Base-by-base conservation (phyloP, 2,113 vertebrate species). In the Callopanchax toddi region DNA sequence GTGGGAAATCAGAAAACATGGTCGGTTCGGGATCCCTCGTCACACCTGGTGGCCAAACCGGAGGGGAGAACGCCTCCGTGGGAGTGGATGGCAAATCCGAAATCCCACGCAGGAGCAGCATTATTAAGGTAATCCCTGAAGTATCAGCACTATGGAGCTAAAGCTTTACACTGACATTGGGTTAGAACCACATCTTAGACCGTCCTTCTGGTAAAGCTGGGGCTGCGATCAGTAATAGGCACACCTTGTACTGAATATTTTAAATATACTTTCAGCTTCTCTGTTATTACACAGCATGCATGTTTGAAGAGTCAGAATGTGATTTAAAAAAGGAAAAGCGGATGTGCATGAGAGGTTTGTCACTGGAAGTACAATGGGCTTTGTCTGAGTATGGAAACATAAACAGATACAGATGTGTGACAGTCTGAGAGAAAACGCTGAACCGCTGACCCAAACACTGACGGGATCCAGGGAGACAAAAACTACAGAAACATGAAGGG, bases 41-140 rank as follows among this genome's bases (percentile, higher is more conserved):
- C 45, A 79, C 74, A 76, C 88, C 92, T 39, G 91, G 91, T 11
- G 91, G 92, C 84, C 93, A 93, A 32, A 40, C 49, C 65, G 78
- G 86, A 70, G 78, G 70, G 18, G 93, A 94, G 23, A 84, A 79
- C 76, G 91, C 76, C 59, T 74, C 86, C 45, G 74, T 62, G 21
- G 87, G 73, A 26, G 60, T 81, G 68, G 95, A 96, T 12, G 84
- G 76, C 89, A 97, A 94, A 64, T 51, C 90, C 13, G 93, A 96
- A 66, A 94, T 97, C 76, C 96, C 96, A 36, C 94, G 94, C 75
- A 93, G 94, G 88, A 96, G 95, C 91, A 98, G 97, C 89, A 98
- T 99, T 85, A 98, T 99, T 74, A 99, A 99, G 96, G 97, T 98
- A 94, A 92, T 84, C 52, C 11, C 0, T 49, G 23, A 25, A 74